Conservation (phyloP, 2,113 vertebrate species). For the Benitochromis conjunctus region DNA sequence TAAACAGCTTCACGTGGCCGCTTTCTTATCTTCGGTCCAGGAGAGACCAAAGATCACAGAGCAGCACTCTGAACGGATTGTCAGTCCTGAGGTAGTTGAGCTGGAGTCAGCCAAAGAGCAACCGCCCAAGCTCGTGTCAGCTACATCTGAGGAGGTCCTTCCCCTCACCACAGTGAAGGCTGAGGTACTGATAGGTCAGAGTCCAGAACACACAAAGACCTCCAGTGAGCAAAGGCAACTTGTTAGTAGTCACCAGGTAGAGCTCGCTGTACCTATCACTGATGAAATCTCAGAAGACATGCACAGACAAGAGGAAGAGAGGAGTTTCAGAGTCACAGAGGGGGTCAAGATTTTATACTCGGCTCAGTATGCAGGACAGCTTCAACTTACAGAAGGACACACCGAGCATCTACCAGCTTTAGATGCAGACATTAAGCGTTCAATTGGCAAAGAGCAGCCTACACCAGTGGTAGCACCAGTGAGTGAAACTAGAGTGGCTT, state of each 20-base stretch:
- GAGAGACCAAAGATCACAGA: conserved; percentile 69
- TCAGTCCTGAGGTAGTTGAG: conserved; percentile 62
- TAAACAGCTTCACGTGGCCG: conserved; percentile 49
- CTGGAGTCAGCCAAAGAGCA: conserved; percentile 45
- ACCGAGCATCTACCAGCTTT: conserved; percentile 26
- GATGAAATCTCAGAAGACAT: conserved; percentile 38
- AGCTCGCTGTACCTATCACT: conserved; percentile 37
- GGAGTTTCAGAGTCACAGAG: conserved; percentile 56
- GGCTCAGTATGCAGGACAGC: conserved; percentile 48
- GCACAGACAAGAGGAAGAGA: conserved; percentile 42
- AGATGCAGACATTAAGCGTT: background rate
- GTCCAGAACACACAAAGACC: conserved; percentile 4
- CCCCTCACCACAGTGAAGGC: conserved; percentile 51
- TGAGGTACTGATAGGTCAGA: conserved; percentile 9
- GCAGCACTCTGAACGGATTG: conserved; percentile 67
- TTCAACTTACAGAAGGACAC: conserved; percentile 50
- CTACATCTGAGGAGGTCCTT: conserved; percentile 62
- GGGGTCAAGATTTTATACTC: conserved; percentile 63
- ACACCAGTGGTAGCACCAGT: conserved; percentile 38
- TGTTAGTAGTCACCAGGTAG: conserved; percentile 51
- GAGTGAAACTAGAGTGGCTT: conserved; percentile 22
- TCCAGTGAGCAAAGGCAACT: conserved; percentile 52
- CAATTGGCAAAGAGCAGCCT: conserved; percentile 20
- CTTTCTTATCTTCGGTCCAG: conserved; percentile 67
- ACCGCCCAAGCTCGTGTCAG: conserved; percentile 45